These are phyloP conservation scores for Rhadinocentrus ornatus DNA, from an alignment of 2,797 vertebrate genomes.

Conservation along the genomic window DNA sequence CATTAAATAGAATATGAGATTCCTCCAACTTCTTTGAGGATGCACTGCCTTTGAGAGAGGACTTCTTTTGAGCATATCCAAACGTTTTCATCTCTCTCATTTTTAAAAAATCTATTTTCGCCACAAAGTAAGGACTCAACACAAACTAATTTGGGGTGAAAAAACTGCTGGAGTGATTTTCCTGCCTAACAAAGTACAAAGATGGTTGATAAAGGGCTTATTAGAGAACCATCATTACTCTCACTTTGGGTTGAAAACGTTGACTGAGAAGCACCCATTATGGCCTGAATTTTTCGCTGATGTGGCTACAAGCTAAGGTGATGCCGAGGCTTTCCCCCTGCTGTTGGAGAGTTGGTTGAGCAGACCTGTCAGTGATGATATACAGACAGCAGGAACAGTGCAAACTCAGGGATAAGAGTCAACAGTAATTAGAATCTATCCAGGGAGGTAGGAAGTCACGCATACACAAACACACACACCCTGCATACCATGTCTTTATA, in stretches of 20 bases:
- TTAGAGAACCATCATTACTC: constrained; percentile 75
- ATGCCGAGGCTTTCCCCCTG: constrained; percentile 63
- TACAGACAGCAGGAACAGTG: constrained; percentile 74
- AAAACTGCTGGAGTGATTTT: constrained; percentile 65
- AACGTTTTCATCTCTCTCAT: constrained; percentile 81
- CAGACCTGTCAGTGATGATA: constrained; percentile 76
- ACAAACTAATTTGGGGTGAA: constrained; percentile 76
- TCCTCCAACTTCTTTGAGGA: constrained; percentile 85
- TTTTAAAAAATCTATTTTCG: constrained; percentile 75
- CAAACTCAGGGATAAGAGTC: constrained; percentile 78
- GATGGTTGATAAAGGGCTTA: constrained; percentile 75
- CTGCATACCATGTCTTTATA: constrained; percentile 23
- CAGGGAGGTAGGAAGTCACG: constrained; percentile 63
- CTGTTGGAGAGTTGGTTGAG: constrained; percentile 72
- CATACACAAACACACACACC: constrained; percentile 27
- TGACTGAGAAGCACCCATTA: constrained; percentile 72
- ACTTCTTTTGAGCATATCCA: constrained; percentile 86
- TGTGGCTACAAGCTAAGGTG: constrained; percentile 71
- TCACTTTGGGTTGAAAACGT: constrained; percentile 77
- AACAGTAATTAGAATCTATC: constrained; percentile 80
- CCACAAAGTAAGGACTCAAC: constrained; percentile 72
- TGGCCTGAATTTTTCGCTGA: constrained; percentile 69
- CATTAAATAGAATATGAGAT: constrained; percentile 87
- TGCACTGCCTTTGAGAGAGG: constrained; percentile 82
- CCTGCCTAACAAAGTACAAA: constrained; percentile 71